Conservation (phyloP, 2,888 invertebrate genomes). For the Nemotelus nigrinus region DNA sequence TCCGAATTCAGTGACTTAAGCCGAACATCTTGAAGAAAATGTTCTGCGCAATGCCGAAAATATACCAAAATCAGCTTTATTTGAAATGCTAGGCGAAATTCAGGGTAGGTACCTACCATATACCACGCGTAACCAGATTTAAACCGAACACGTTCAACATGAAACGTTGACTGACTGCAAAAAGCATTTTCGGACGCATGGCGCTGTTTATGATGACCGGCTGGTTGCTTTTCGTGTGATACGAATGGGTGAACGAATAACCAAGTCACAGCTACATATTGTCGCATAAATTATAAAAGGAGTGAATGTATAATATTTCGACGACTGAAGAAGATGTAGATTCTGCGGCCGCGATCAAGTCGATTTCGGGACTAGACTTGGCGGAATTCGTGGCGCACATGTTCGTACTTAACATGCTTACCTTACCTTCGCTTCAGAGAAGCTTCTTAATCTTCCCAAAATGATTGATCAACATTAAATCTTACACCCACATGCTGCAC, state of each 20-base stretch:
- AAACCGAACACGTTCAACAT: conserved; percentile 53
- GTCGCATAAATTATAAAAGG: conserved; percentile 25
- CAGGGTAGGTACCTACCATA: not conserved
- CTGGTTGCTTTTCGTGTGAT: conserved; percentile 2
- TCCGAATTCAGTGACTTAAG: not conserved
- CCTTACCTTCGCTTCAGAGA: too few relatives aligned
- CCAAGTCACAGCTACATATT: not conserved
- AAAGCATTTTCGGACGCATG: conserved; percentile 22
- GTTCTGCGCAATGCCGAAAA: not conserved
- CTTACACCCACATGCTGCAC: conserved; percentile 32
- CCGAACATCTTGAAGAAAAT: not conserved
- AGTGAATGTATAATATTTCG: not conserved
- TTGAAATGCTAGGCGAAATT: conserved; percentile 11
- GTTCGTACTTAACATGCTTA: too few relatives aligned
- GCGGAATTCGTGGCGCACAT: too few relatives aligned
- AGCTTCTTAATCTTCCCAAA: too few relatives aligned
- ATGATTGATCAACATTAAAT: not conserved
- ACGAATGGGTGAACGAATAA: conserved; percentile 16
- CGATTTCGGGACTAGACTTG: too few relatives aligned
- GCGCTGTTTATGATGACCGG: conserved; percentile 32
- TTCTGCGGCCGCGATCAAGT: too few relatives aligned
- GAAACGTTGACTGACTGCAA: conserved; percentile 52
- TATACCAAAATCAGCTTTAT: conserved; percentile 12
- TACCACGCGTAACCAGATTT: conserved; percentile 6
- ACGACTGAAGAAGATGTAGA: not conserved